Evolutionary conservation across 2,888 invertebrate genomes (phyloP).

Genomic region (Callimorpha dominula): DNA sequence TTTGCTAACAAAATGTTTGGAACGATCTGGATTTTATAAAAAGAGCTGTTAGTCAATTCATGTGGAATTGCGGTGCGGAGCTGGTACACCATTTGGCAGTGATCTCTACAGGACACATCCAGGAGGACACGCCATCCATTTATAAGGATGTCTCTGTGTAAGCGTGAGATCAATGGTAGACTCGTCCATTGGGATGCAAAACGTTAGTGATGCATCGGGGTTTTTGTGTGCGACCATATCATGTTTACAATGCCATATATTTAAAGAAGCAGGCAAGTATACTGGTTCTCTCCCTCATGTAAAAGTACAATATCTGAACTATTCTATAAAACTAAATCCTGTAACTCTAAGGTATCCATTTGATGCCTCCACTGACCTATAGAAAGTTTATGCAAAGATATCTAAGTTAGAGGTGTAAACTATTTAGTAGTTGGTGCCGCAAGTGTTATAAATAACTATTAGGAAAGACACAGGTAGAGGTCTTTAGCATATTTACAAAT

Average conservation of each 20-base stretch:
- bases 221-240: background rate
- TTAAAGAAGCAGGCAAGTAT: background rate
- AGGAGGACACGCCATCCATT: background rate
- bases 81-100: background rate
- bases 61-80: no score
- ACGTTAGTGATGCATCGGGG: background rate
- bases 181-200: background rate
- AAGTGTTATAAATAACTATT: no score
- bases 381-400: no score
- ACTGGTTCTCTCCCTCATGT: background rate
- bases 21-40: no score
- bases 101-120: background rate
- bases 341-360: no score
- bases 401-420: no score
- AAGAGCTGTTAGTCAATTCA: no score
- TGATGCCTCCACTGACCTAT: no score
- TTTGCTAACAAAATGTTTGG: no score
- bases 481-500: no score
- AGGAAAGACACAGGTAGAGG: no score
- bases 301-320: background rate
- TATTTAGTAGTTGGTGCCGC: no score
- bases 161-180: slow-evolving; percentile 6
- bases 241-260: background rate
- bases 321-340: background rate
- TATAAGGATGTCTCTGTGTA: background rate